Conservation (phyloP, 2,797 vertebrate species). For the Peromyscus eremicus region DNA sequence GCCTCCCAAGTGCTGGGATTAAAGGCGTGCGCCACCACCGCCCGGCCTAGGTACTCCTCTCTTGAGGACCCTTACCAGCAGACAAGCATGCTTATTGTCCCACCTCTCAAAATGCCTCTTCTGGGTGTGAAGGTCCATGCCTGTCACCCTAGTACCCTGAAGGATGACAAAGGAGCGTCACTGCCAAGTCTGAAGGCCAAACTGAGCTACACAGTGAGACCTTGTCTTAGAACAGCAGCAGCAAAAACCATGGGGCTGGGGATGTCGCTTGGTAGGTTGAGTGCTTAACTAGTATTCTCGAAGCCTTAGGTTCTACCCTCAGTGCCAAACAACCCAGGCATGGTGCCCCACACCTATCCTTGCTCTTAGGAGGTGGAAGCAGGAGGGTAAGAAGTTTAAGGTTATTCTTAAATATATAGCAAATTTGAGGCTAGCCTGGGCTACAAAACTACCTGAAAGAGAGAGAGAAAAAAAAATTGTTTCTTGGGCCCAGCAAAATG, state of each 20-base stretch:
- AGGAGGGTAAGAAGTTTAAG: not conserved
- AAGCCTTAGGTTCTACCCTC: not conserved
- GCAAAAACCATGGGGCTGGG: not conserved
- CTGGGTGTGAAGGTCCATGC: not conserved
- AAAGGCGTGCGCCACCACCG: no score
- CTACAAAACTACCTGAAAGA: not conserved
- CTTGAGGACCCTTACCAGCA: not conserved
- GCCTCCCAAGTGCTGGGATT: no score
- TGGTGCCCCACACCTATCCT: not conserved
- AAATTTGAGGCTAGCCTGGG: not conserved
- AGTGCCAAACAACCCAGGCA: not conserved
- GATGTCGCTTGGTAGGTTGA: not conserved
- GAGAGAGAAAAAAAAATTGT: not conserved
- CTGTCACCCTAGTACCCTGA: not conserved
- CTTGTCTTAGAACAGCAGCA: not conserved
- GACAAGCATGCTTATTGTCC: no score
- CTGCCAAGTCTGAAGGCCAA: not conserved
- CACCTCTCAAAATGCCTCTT: not conserved
- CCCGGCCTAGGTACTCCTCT: not conserved
- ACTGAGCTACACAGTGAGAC: not conserved
- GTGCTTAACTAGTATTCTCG: not conserved
- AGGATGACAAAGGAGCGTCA: not conserved
- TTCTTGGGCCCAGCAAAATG: not conserved
- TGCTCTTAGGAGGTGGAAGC: no score
- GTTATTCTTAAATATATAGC: not conserved